Evolutionary conservation across 1,140 invertebrate genomes (phyloP).

Genomic region (Phymastichus coffea): DNA sequence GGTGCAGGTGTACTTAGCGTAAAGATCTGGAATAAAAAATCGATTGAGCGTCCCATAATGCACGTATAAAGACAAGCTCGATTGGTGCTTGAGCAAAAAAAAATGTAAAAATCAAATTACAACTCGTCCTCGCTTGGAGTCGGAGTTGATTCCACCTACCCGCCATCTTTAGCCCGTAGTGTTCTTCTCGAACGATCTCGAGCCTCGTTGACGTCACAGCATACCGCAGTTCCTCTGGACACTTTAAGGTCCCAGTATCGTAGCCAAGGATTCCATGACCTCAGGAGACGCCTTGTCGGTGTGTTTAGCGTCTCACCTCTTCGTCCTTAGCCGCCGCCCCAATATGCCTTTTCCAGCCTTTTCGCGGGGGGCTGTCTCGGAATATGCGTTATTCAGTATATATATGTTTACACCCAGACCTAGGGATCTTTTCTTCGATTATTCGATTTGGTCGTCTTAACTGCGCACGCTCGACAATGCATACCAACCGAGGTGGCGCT

Average conservation of each 20-base stretch:
- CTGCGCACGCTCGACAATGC: too few species aligned
- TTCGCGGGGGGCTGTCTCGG: neutral
- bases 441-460: too few species aligned
- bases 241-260: conserved; percentile 10
- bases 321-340: neutral
- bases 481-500: too few species aligned
- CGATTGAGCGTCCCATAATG: neutral
- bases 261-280: neutral
- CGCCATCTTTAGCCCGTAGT: conserved; percentile 52
- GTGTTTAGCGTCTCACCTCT: neutral
- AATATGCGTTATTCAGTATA: too few species aligned
- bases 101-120: neutral
- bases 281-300: neutral
- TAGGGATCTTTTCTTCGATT: too few species aligned
- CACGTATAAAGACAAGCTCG: neutral
- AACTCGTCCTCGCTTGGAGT: too few species aligned
- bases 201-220: conserved; percentile 51
- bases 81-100: too few species aligned
- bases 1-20: conserved; percentile 82
- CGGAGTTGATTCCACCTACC: too few species aligned
- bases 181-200: conserved; percentile 51
- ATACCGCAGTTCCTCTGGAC: too few species aligned
- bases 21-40: conserved; percentile 60
- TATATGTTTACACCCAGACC: conserved; percentile 3
- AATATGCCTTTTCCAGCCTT: neutral